These are phyloP conservation scores for Linepithema humile DNA, from an alignment of 1,140 invertebrate genomes.

Conservation along the genomic window DNA sequence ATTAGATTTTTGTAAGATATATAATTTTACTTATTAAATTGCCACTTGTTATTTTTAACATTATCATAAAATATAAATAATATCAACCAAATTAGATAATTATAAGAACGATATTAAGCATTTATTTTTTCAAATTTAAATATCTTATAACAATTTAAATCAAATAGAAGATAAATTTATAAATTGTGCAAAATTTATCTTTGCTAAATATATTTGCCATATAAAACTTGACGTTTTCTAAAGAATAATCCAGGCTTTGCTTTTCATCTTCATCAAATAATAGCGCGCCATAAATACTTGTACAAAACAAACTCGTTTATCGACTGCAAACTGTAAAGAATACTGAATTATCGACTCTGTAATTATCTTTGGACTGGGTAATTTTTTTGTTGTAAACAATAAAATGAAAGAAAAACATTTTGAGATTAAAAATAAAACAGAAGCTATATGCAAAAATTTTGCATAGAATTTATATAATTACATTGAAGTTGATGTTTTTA, in stretches of 20 bases:
- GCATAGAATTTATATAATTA: background rate
- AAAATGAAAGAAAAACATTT: too few relatives aligned
- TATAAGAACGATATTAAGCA: background rate
- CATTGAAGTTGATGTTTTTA: conserved; percentile 56
- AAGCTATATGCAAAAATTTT: background rate
- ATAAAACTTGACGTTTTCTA: background rate
- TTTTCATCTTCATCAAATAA: too few relatives aligned
- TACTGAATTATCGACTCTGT: too few relatives aligned
- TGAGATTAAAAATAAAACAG: background rate
- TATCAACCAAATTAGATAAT: background rate
- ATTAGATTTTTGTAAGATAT: background rate
- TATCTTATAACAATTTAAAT: background rate
- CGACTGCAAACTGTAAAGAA: too few relatives aligned
- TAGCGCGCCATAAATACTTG: too few relatives aligned
- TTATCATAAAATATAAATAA: background rate
- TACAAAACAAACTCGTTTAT: too few relatives aligned
- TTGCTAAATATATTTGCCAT: background rate
- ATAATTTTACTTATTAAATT: background rate
- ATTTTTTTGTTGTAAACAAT: too few relatives aligned
- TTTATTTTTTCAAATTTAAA: background rate
- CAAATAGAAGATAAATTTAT: background rate
- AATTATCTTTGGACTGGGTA: too few relatives aligned
- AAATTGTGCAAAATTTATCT: background rate
- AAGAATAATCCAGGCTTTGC: background rate
- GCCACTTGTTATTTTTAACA: background rate